Conservation (phyloP, 1,140 invertebrate genomes). For the Tachypleus tridentatus region DNA sequence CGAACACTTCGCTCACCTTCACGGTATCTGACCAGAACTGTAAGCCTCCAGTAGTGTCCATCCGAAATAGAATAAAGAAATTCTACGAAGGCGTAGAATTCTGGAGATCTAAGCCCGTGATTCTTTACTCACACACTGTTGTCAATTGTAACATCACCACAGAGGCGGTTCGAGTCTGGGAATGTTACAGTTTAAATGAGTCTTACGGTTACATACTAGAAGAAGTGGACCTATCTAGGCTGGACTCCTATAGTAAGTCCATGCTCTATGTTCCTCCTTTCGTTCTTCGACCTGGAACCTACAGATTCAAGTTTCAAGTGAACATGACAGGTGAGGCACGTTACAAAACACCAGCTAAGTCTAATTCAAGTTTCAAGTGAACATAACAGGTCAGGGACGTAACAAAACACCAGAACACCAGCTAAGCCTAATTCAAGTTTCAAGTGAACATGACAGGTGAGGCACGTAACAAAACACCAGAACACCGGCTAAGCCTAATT, state of each 20-base stretch:
- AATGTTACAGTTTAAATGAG: constrained; percentile 19
- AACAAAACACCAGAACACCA: no score
- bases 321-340: constrained; percentile 24
- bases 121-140: constrained; percentile 24
- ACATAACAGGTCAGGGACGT: no score
- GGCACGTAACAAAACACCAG: background rate
- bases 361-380: no score
- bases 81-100: constrained; percentile 13
- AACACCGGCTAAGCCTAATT: no score
- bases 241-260: constrained; percentile 27
- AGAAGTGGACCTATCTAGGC: constrained; percentile 24
- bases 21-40: constrained; percentile 29
- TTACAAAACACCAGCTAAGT: no score
- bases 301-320: constrained; percentile 26
- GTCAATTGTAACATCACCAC: constrained; percentile 25
- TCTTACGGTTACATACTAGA: constrained; percentile 18
- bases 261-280: constrained; percentile 28
- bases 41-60: constrained; percentile 28
- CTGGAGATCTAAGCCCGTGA: constrained; percentile 24
- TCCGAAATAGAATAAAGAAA: constrained; percentile 23
- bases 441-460: constrained; percentile 26
- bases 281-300: constrained; percentile 24
- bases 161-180: constrained; percentile 20
- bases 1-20: constrained; percentile 16
- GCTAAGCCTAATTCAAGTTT: constrained; percentile 18